A percentile compares a stretch with the other conserved stretches of the same genome.
Conservation (phyloP, 2,113 vertebrate species). For the Tinamus guttatus region DNA sequence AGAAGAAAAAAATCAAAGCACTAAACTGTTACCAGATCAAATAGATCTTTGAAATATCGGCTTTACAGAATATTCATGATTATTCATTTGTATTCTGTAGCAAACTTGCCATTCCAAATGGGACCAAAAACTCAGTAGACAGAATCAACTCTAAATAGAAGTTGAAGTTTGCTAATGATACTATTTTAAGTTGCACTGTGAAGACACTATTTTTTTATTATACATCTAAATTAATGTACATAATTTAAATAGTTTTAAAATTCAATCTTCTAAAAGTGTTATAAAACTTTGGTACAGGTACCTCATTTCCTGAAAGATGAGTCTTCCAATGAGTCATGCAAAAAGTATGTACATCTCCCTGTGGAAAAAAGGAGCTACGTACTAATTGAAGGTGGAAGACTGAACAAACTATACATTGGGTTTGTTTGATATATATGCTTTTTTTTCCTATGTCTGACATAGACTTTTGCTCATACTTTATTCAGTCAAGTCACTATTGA, state of each 20-base stretch:
- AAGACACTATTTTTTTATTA: not conserved
- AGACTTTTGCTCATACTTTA: not conserved
- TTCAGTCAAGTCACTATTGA: not conserved
- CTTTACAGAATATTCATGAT: fast-evolving
- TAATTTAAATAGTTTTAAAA: not conserved
- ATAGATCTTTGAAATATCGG: not conserved
- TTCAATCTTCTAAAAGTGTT: not conserved
- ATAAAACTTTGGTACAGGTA: not conserved
- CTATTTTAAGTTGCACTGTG: not conserved
- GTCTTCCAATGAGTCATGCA: not conserved
- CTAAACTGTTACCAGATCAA: not conserved
- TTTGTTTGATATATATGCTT: not conserved
- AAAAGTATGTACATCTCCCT: not conserved
- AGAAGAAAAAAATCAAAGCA: not conserved
- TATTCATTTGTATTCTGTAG: not conserved
- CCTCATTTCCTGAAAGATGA: not conserved
- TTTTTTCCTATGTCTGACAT: slow-evolving; percentile 11
- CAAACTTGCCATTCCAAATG: not conserved
- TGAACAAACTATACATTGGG: not conserved
- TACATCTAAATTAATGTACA: not conserved
- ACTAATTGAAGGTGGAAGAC: not conserved
- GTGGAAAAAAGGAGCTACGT: not conserved
- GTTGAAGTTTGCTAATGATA: not conserved
- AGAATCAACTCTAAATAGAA: not conserved
- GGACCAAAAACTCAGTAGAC: not conserved